A percentile compares a stretch with the other conserved stretches of the same genome.
These are phyloP conservation scores for Clepsis dumicolana DNA, from an alignment of 2,888 invertebrate species.

Conservation along the genomic window DNA sequence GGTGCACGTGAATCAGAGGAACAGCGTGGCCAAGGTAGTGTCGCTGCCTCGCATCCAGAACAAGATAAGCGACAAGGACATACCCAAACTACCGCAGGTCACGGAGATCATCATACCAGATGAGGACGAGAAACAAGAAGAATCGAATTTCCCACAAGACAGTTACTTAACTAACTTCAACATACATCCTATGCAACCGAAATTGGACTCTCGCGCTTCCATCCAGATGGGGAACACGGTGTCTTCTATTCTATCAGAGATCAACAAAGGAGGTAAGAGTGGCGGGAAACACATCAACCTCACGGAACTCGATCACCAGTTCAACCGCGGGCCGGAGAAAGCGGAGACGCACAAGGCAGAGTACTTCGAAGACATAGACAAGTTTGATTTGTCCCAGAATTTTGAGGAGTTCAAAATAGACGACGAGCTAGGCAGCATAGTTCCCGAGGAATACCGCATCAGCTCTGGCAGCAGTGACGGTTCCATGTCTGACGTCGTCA, in stretches of 20 bases:
- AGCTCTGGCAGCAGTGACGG: conserved; percentile 83
- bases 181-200: conserved; percentile 77
- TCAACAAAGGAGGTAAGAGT: conserved; percentile 82
- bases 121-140: conserved; percentile 83
- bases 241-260: conserved; percentile 86
- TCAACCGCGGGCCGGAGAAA: conserved; percentile 70
- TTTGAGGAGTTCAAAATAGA: conserved; percentile 93
- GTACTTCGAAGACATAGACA: conserved; percentile 84
- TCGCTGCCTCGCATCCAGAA: conserved; percentile 78
- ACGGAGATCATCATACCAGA: conserved; percentile 91
- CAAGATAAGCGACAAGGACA: conserved; percentile 86
- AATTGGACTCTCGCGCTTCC: conserved; percentile 82
- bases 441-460: conserved; percentile 82
- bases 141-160: conserved; percentile 72
- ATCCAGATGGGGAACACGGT: conserved; percentile 88
- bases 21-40: conserved; percentile 79
- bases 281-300: conserved; percentile 77
- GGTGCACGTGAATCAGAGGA: conserved; percentile 72
- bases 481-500: conserved; percentile 76
- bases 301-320: conserved; percentile 79
- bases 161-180: conserved; percentile 76
- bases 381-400: conserved; percentile 90
- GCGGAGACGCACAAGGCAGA: conserved; percentile 75
- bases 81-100: conserved; percentile 91
- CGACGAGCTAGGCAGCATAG: conserved; percentile 87